phyloP scores from a whole-genome alignment of 2,113 vertebrate species.

The Triplophysa rosa region DNA sequence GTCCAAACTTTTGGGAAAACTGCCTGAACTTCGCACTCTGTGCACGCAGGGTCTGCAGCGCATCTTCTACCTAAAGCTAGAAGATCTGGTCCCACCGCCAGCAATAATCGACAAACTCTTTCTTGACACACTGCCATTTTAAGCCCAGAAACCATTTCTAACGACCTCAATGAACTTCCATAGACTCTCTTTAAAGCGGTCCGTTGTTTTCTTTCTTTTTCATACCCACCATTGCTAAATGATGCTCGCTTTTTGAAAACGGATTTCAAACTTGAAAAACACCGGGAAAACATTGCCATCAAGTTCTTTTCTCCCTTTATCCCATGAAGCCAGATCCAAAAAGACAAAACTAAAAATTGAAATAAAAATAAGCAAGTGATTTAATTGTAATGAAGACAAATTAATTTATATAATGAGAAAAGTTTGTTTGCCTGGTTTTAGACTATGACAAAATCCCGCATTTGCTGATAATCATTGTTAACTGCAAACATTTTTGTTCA shows the following conservation, averaged over 20 bases:
- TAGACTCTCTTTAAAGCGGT: slow-evolving; percentile 64
- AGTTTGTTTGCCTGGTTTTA: slow-evolving; percentile 6
- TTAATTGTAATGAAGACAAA: neutral
- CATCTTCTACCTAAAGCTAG: slow-evolving; percentile 99
- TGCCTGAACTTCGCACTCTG: slow-evolving; percentile 97
- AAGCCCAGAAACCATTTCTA: slow-evolving; percentile 61
- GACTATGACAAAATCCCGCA: slow-evolving; percentile 68
- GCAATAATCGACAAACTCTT: slow-evolving; percentile 99
- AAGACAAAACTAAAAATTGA: neutral
- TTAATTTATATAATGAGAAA: neutral
- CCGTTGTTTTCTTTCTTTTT: slow-evolving; percentile 54
- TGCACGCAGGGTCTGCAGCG: slow-evolving; percentile 99
- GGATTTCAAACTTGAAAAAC: slow-evolving; percentile 63
- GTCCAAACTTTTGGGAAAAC: slow-evolving; percentile 99
- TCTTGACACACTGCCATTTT: slow-evolving; percentile 98
- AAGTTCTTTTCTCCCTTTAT: slow-evolving; percentile 75
- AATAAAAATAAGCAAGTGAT: neutral
- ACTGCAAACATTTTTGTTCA: slow-evolving; percentile 78
- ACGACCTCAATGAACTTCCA: slow-evolving; percentile 73
- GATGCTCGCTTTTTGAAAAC: slow-evolving; percentile 71
- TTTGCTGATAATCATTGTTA: slow-evolving; percentile 47
- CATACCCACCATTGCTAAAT: slow-evolving; percentile 65
- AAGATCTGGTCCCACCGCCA: slow-evolving; percentile 98
- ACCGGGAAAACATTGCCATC: slow-evolving; percentile 3
- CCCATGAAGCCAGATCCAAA: slow-evolving; percentile 48